phyloP scores from a whole-genome alignment of 2,113 vertebrate genomes.

The Gavialis gangeticus region DNA sequence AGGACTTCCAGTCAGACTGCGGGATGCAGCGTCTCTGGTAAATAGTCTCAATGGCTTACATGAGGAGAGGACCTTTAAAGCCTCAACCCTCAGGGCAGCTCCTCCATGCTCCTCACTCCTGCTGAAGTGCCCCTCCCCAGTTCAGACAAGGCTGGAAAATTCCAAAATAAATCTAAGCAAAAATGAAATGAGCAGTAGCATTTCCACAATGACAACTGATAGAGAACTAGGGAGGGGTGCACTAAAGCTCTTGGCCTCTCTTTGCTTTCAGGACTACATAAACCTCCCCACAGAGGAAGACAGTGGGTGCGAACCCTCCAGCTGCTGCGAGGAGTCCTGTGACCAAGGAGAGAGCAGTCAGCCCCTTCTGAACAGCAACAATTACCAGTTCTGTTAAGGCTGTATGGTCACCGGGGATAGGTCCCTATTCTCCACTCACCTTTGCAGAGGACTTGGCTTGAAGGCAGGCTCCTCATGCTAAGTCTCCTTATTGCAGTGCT shows the following conservation, averaged over 20 bases:
- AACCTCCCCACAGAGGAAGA: conserved; percentile 77
- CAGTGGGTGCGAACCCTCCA: conserved; percentile 79
- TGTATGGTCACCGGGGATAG: neutral
- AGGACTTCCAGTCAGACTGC: neutral
- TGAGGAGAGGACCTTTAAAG: neutral
- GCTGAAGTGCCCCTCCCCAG: neutral
- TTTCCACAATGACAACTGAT: neutral
- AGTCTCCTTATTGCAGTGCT: conserved; percentile 30
- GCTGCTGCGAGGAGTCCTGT: conserved; percentile 84
- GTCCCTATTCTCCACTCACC: neutral
- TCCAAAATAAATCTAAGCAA: neutral
- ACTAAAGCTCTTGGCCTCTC: neutral
- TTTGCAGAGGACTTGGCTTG: neutral
- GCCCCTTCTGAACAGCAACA: conserved; percentile 92
- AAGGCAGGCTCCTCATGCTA: conserved; percentile 6
- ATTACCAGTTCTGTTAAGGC: conserved; percentile 93
- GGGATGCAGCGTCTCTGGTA: neutral
- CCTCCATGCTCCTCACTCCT: neutral
- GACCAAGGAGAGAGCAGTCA: conserved; percentile 85
- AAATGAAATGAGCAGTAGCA: neutral
- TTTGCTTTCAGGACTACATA: conserved; percentile 70
- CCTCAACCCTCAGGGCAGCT: neutral
- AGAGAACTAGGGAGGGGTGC: neutral
- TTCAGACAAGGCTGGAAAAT: neutral
- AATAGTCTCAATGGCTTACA: neutral